Conservation (phyloP, 2,888 invertebrate species). For the Rhaphigaster nebulosa region DNA sequence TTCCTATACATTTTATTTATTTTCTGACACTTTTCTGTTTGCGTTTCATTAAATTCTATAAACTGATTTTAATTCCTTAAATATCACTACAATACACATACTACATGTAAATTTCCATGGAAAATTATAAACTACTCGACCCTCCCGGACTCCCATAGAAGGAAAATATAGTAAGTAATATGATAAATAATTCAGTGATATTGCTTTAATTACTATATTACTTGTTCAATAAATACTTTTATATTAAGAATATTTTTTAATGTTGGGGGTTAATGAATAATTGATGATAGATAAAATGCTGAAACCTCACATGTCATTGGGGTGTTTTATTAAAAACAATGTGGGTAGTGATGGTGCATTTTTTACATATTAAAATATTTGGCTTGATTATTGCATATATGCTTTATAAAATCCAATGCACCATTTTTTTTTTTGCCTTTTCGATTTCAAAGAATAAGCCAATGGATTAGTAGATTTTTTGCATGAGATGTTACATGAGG, state of each 20-base stretch:
- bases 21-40: no score
- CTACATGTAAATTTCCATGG: no score
- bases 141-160: no score
- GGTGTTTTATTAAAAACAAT: not conserved
- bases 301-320: not conserved
- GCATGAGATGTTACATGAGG: constrained; percentile 24
- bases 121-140: no score
- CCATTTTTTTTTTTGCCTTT: not conserved
- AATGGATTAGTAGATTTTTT: not conserved
- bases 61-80: no score
- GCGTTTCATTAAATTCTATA: no score
- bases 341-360: not conserved
- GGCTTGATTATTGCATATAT: not conserved
- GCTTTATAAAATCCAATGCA: not conserved
- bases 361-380: not conserved
- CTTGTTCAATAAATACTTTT: not conserved
- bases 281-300: not conserved
- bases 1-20: no score
- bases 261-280: not conserved
- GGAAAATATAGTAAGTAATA: no score
- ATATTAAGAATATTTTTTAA: not conserved
- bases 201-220: not conserved
- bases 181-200: not conserved
- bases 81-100: no score
- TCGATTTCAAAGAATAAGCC: not conserved